These are phyloP conservation scores for Amiota communis DNA, from an alignment of 2,888 invertebrate species.

Conservation along the genomic window DNA sequence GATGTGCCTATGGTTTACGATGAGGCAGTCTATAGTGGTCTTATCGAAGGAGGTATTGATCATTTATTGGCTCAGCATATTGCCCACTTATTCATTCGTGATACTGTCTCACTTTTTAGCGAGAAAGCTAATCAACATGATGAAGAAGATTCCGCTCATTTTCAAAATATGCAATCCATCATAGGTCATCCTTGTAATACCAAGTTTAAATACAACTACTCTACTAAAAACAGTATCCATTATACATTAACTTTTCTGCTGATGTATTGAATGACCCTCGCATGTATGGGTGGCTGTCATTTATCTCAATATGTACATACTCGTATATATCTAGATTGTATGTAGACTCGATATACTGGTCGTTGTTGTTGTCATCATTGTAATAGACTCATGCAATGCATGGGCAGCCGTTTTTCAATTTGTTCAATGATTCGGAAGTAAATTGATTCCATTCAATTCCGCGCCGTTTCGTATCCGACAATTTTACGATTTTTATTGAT, in stretches of 20 bases:
- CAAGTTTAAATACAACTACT: too few species aligned
- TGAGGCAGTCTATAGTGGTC: slow-evolving; percentile 84
- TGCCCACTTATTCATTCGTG: slow-evolving; percentile 98
- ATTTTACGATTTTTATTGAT: slow-evolving; percentile 64
- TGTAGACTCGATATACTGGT: not conserved
- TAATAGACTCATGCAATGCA: slow-evolving; percentile 18
- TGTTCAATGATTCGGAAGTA: slow-evolving; percentile 71
- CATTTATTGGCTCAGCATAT: slow-evolving; percentile 94
- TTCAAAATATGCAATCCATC: slow-evolving; percentile 99
- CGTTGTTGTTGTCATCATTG: not conserved
- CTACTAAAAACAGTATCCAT: too few species aligned
- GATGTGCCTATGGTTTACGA: slow-evolving; percentile 94
- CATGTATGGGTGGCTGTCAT: too few species aligned
- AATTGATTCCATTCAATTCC: slow-evolving; percentile 69
- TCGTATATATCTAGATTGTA: too few species aligned
- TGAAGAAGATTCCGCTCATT: slow-evolving; percentile 95
- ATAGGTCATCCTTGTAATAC: too few species aligned
- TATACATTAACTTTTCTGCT: too few species aligned
- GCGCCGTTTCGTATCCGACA: slow-evolving; percentile 61
- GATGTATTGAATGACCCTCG: too few species aligned
- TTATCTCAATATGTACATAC: not conserved
- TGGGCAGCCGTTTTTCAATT: slow-evolving; percentile 63
- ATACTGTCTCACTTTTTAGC: slow-evolving; percentile 94
- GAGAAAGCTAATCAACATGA: slow-evolving; percentile 97
- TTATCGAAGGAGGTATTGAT: slow-evolving; percentile 92